phyloP scores from a whole-genome alignment of 1,140 invertebrate species.

The Andrena cerasifolii region DNA sequence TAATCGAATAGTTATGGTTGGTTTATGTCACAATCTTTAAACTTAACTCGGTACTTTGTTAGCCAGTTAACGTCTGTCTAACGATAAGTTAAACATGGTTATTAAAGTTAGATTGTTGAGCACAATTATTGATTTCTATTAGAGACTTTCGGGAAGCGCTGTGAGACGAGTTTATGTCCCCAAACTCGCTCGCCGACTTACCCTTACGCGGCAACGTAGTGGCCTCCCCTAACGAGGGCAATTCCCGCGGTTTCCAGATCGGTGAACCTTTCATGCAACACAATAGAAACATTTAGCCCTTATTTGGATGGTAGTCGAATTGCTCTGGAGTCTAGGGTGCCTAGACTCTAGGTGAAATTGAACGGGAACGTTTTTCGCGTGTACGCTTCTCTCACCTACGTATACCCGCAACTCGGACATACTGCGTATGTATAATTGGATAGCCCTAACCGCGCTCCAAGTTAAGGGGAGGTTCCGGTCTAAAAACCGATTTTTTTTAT shows the following conservation, averaged over 20 bases:
- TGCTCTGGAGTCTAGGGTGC: too few species aligned
- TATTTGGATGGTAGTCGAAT: too few species aligned
- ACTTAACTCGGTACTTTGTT: constrained; percentile 54
- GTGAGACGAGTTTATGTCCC: constrained; percentile 79
- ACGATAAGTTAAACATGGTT: constrained; percentile 82
- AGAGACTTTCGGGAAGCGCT: constrained; percentile 81
- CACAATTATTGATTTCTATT: constrained; percentile 81
- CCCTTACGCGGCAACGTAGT: constrained; percentile 82
- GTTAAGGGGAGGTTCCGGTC: too few species aligned
- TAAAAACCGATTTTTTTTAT: too few species aligned
- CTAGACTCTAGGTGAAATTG: too few species aligned
- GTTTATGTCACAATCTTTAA: constrained; percentile 48
- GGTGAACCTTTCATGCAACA: constrained; percentile 75
- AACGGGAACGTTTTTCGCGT: background rate
- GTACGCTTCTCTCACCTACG: too few species aligned
- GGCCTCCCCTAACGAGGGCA: constrained; percentile 80
- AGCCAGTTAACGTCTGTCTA: constrained; percentile 63
- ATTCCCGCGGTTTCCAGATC: constrained; percentile 81
- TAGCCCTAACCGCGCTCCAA: too few species aligned
- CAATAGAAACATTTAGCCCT: background rate
- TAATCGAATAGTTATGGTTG: constrained; percentile 50
- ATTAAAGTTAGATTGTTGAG: constrained; percentile 82
- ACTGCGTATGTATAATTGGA: too few species aligned
- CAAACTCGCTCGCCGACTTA: constrained; percentile 80
- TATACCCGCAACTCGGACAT: too few species aligned